These are phyloP conservation scores for Tenrec ecaudatus DNA, from an alignment of 2,113 vertebrate species.

Conservation along the genomic window DNA sequence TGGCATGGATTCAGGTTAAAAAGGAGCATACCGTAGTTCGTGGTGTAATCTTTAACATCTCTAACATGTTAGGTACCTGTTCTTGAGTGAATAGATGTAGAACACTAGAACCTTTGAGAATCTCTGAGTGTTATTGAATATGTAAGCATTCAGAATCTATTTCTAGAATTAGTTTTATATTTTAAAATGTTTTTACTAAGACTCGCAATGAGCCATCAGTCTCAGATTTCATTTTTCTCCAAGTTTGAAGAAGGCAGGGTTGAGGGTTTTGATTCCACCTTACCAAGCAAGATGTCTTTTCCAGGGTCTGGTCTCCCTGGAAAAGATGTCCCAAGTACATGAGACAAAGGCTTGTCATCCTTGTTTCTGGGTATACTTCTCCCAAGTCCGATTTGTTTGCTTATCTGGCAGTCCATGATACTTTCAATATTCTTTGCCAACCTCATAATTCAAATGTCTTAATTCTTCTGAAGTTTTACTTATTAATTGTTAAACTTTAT, in stretches of 20 bases:
- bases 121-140: not conserved
- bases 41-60: not conserved
- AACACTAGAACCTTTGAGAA: not conserved
- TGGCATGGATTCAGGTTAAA: not conserved
- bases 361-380: too few species aligned
- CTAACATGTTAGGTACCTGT: not conserved
- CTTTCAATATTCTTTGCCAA: too few species aligned
- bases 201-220: not conserved
- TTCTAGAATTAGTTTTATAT: conserved; percentile 43
- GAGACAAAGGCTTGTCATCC: too few species aligned
- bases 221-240: conserved; percentile 57
- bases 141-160: not conserved
- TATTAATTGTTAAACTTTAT: too few species aligned
- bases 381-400: too few species aligned
- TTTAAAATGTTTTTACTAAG: conserved; percentile 31
- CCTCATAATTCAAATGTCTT: too few species aligned
- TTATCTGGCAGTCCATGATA: too few species aligned
- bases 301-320: too few species aligned
- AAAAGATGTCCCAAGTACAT: too few species aligned
- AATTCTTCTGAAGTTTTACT: too few species aligned
- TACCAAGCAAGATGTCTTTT: too few species aligned
- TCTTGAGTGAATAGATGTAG: not conserved
- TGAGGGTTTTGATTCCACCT: too few species aligned
- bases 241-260: conserved; percentile 53
- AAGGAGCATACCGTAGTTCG: not conserved